These are phyloP conservation scores for Apeltes quadracus DNA, from an alignment of 2,113 vertebrate species.

Conservation along the genomic window DNA sequence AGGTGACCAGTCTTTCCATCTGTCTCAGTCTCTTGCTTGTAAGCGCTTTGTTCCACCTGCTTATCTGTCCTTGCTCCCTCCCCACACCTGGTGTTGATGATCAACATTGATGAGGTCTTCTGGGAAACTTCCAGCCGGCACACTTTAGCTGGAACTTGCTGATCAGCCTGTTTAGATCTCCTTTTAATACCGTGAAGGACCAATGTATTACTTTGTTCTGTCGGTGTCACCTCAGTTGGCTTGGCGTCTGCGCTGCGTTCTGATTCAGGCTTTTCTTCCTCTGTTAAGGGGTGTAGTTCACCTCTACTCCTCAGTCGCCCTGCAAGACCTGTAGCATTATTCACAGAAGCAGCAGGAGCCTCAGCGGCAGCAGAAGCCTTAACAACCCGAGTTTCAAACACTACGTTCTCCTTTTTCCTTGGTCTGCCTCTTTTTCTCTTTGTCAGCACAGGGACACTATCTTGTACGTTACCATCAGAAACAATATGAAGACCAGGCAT, in stretches of 20 bases:
- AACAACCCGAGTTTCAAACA: not conserved
- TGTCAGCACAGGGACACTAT: not conserved
- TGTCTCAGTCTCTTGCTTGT: not conserved
- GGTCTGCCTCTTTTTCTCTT: slow-evolving; percentile 58
- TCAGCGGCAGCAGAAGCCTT: not conserved
- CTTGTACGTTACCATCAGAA: slow-evolving; percentile 16
- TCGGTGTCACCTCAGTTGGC: not conserved
- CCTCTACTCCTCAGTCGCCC: slow-evolving; percentile 54
- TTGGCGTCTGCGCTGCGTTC: slow-evolving; percentile 1
- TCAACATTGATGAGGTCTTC: slow-evolving; percentile 1
- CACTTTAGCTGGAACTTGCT: slow-evolving; percentile 49
- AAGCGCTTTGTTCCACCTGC: slow-evolving; percentile 10
- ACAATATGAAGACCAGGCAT: slow-evolving; percentile 5
- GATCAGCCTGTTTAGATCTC: slow-evolving; percentile 25
- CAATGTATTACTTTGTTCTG: not conserved
- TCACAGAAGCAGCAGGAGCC: not conserved
- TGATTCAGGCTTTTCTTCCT: slow-evolving; percentile 14
- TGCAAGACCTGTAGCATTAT: not conserved
- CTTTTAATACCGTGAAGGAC: slow-evolving; percentile 21
- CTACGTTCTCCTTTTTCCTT: slow-evolving; percentile 24
- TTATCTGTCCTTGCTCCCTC: slow-evolving; percentile 21
- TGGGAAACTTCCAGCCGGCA: slow-evolving; percentile 42
- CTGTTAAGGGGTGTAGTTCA: slow-evolving; percentile 2
- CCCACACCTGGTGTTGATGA: not conserved
- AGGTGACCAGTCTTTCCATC: not conserved